Evolutionary conservation across 2,797 vertebrate genomes (phyloP).

Genomic region (Borostomias antarcticus): DNA sequence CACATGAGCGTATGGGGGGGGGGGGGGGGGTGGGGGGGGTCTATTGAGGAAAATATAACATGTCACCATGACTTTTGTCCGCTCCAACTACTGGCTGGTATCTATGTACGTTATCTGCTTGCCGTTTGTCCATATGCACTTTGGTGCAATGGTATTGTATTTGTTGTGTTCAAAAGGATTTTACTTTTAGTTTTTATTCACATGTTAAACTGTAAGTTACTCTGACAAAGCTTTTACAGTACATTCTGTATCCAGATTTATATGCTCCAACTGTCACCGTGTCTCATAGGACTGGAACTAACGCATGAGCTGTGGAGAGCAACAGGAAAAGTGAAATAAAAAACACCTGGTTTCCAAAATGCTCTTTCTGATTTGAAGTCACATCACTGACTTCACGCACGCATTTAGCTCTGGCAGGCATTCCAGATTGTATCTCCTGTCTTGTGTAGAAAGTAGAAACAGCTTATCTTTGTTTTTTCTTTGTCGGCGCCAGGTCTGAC

Average conservation of each 20-base stretch:
- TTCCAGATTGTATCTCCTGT: background rate
- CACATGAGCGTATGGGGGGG: conserved; percentile 15
- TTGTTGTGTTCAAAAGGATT: background rate
- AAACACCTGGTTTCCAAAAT: conserved; percentile 60
- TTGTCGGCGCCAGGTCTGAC: background rate
- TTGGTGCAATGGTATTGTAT: conserved; percentile 28
- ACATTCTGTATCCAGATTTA: conserved; percentile 21
- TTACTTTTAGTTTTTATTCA: background rate
- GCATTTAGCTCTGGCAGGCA: conserved; percentile 3
- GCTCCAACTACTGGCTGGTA: conserved; percentile 37
- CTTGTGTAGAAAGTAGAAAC: too few relatives aligned
- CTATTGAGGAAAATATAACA: conserved; percentile 27
- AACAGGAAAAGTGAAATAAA: conserved; percentile 59
- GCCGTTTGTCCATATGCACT: conserved; percentile 31
- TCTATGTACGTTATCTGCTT: conserved; percentile 12
- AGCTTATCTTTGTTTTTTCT: too few relatives aligned
- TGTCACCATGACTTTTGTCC: conserved; percentile 38
- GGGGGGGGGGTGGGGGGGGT: too few relatives aligned
- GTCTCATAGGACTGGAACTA: conserved; percentile 23
- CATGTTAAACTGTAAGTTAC: background rate
- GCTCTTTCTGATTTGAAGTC: conserved; percentile 50
- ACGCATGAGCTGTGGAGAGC: conserved; percentile 24
- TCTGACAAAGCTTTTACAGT: background rate
- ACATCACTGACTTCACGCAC: conserved; percentile 41
- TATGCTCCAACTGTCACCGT: conserved; percentile 29